phyloP scores from a whole-genome alignment of 2,113 vertebrate species.

The Trematomus loennbergii region DNA sequence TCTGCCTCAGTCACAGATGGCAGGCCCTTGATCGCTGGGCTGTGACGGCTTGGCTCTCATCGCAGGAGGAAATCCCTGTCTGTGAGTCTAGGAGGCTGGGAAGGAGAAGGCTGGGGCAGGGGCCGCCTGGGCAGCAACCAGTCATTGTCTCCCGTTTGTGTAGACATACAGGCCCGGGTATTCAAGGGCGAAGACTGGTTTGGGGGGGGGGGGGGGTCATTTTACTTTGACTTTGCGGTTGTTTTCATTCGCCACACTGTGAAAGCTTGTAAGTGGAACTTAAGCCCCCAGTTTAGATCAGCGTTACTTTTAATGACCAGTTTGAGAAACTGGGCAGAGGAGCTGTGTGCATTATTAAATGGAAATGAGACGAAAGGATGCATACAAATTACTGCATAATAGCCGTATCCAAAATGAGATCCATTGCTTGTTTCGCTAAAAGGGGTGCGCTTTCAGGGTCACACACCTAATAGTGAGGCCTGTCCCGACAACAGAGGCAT shows the following conservation, averaged over 20 bases:
- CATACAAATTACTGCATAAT: conserved; percentile 75
- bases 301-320: conserved; percentile 73
- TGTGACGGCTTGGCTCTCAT: conserved; percentile 85
- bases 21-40: conserved; percentile 83
- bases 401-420: conserved; percentile 72
- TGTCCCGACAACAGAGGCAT: conserved; percentile 74
- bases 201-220: conserved; percentile 40
- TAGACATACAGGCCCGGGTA: conserved; percentile 50
- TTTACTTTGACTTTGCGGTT: conserved; percentile 55
- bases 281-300: conserved; percentile 65
- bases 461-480: conserved; percentile 73
- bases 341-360: conserved; percentile 71
- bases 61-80: conserved; percentile 85
- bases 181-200: conserved; percentile 47
- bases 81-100: conserved; percentile 72
- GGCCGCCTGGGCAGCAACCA: conserved; percentile 67
- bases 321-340: conserved; percentile 65
- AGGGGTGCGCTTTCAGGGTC: conserved; percentile 77
- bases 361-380: conserved; percentile 72
- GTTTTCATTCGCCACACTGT: conserved; percentile 57
- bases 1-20: conserved; percentile 84
- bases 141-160: conserved; percentile 72
- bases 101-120: conserved; percentile 63
- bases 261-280: conserved; percentile 56
- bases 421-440: conserved; percentile 76